phyloP scores from a whole-genome alignment of 1,140 invertebrate genomes.

The Lordiphosa collinella region DNA sequence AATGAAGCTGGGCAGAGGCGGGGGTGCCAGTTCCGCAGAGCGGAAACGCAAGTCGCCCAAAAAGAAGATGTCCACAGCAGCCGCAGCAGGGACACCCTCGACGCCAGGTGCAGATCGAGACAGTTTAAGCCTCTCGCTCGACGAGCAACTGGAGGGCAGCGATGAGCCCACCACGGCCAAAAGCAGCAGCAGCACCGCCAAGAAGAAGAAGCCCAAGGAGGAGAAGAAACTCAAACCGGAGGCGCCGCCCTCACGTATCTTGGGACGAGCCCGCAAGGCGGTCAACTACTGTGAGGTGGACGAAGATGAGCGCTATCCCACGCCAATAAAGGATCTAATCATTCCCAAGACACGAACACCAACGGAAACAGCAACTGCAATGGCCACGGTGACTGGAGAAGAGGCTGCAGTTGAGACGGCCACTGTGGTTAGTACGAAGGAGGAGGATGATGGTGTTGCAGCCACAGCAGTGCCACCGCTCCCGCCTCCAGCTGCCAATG shows the following conservation, averaged over 20 bases:
- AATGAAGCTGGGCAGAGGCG: conserved; percentile 66
- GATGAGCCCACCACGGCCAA: conserved; percentile 30
- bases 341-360: conserved; percentile 51
- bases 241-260: conserved; percentile 75
- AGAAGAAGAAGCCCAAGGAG: conserved; percentile 68
- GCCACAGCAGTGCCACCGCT: conserved; percentile 6
- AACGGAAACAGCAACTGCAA: conserved; percentile 4
- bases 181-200: neutral
- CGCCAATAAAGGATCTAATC: conserved; percentile 74
- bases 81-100: conserved; percentile 19
- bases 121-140: conserved; percentile 9
- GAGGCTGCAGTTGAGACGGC: too few species aligned
- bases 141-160: conserved; percentile 30
- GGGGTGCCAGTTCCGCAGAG: conserved; percentile 80
- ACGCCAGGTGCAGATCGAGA: conserved; percentile 43
- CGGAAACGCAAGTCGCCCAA: conserved; percentile 77
- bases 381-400: too few species aligned
- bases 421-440: too few species aligned
- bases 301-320: conserved; percentile 74
- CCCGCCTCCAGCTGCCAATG: conserved; percentile 59
- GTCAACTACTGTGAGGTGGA: conserved; percentile 78
- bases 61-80: conserved; percentile 34
- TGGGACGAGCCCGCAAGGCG: conserved; percentile 65
- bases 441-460: too few species aligned
- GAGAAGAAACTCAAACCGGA: conserved; percentile 79